phyloP scores from a whole-genome alignment of 2,888 invertebrate species.

The Rhagium mordax region DNA sequence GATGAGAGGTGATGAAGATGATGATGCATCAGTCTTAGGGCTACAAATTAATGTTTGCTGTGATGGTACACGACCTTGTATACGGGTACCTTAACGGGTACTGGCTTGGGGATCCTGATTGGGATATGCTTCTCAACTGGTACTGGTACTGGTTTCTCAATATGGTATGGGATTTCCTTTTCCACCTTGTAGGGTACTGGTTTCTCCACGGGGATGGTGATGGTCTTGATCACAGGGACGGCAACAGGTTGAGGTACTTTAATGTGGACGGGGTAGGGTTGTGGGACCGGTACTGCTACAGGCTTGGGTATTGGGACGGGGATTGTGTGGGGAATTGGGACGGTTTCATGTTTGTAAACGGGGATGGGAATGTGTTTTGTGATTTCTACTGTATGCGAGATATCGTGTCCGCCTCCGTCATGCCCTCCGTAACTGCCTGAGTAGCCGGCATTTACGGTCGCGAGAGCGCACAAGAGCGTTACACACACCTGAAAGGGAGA shows the following conservation, averaged over 20 bases:
- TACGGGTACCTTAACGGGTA: slow-evolving; percentile 81
- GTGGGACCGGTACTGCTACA: slow-evolving; percentile 78
- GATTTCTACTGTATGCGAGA: slow-evolving; percentile 78
- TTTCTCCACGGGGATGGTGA: slow-evolving; percentile 80
- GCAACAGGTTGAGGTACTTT: slow-evolving; percentile 80
- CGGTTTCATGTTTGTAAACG: slow-evolving; percentile 72
- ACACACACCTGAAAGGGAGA: slow-evolving; percentile 61
- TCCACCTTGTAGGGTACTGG: slow-evolving; percentile 82
- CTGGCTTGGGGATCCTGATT: slow-evolving; percentile 79
- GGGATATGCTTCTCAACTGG: slow-evolving; percentile 79
- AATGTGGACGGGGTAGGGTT: slow-evolving; percentile 79
- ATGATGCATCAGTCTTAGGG: slow-evolving; percentile 60
- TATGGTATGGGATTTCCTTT: slow-evolving; percentile 77
- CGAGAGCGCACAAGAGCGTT: slow-evolving; percentile 62
- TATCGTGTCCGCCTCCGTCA: slow-evolving; percentile 64
- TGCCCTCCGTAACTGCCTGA: slow-evolving; percentile 61
- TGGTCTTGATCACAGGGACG: slow-evolving; percentile 79
- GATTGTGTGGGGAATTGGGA: slow-evolving; percentile 69
- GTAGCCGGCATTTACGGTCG: slow-evolving; percentile 64
- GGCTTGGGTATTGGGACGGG: slow-evolving; percentile 80
- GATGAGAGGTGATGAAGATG: slow-evolving; percentile 41
- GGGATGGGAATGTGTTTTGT: slow-evolving; percentile 77
- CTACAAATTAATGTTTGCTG: slow-evolving; percentile 71
- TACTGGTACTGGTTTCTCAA: slow-evolving; percentile 80
- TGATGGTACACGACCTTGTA: slow-evolving; percentile 82